phyloP scores from a whole-genome alignment of 2,113 vertebrate genomes.

The Oreochromis spilurus region DNA sequence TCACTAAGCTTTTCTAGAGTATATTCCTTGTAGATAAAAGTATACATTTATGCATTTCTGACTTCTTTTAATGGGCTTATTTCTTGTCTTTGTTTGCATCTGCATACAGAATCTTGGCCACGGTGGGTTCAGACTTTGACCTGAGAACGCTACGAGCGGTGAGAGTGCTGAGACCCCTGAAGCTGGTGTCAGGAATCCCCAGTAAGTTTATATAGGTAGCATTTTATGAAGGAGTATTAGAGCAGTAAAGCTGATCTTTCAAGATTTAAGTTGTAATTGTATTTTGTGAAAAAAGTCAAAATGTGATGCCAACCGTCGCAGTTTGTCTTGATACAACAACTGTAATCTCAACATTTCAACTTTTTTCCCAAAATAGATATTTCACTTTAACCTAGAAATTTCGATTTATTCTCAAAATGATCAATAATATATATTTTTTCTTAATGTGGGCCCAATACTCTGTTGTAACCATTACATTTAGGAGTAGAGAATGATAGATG shows the following conservation, averaged over 20 bases:
- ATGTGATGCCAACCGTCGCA: not conserved
- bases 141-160: slow-evolving; percentile 90
- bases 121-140: slow-evolving; percentile 90
- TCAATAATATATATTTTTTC: not conserved
- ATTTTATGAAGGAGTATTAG: not conserved
- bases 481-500: not conserved
- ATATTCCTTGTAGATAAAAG: not conserved
- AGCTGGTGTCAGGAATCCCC: slow-evolving; percentile 95
- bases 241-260: not conserved
- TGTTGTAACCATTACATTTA: not conserved
- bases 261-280: not conserved
- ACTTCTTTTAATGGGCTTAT: too few relatives aligned
- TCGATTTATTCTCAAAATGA: not conserved
- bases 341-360: not conserved
- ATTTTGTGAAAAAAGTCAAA: not conserved
- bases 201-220: slow-evolving; percentile 76
- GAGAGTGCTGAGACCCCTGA: slow-evolving; percentile 89
- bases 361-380: not conserved
- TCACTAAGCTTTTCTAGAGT: not conserved
- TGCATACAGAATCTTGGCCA: slow-evolving; percentile 85
- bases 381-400: not conserved
- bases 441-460: not conserved
- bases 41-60: not conserved
- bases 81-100: not conserved
- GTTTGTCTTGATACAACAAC: not conserved